Evolutionary conservation across 2,113 vertebrate genomes (phyloP).

Genomic region (Myodes glareolus): DNA sequence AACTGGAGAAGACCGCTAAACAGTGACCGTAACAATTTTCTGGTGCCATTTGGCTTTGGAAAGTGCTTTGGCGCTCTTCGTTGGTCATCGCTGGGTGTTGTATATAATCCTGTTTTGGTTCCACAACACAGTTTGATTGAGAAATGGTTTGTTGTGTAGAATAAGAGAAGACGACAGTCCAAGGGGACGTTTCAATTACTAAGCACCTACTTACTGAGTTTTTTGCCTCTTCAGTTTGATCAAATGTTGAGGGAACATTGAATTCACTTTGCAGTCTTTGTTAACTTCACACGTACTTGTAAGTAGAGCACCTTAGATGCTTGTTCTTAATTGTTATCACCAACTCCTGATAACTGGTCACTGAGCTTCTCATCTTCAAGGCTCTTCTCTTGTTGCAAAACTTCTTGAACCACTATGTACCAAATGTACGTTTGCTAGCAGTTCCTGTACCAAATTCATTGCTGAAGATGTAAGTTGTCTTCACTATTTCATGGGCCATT

Average conservation of each 20-base stretch:
- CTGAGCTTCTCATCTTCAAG: background rate
- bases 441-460: background rate
- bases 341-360: background rate
- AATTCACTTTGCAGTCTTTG: background rate
- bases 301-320: background rate
- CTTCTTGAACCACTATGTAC: background rate
- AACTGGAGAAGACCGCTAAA: background rate
- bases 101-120: background rate
- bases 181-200: background rate
- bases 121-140: background rate
- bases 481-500: background rate
- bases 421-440: background rate
- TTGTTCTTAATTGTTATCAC: background rate
- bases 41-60: background rate
- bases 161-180: background rate
- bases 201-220: background rate
- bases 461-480: background rate
- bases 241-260: background rate
- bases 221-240: background rate
- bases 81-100: background rate
- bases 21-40: background rate
- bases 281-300: background rate
- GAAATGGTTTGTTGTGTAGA: background rate
- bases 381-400: background rate
- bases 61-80: background rate